Evolutionary conservation across 2,113 vertebrate species (phyloP).

Genomic region (Camelus bactrianus): DNA sequence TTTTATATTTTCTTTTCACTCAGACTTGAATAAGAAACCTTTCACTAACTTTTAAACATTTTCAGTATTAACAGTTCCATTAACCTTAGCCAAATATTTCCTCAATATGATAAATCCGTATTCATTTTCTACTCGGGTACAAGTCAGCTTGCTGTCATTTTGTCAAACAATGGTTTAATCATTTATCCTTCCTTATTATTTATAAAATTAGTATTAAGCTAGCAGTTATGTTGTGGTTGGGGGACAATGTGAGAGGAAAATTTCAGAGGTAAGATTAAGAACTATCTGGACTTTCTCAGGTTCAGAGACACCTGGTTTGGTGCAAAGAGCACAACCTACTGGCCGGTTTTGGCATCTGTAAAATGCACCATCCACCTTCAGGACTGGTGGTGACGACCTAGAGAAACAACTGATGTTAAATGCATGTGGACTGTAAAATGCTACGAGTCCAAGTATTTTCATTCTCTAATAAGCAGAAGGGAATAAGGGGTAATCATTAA

Average conservation of each 20-base stretch:
- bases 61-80: neutral
- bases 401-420: neutral
- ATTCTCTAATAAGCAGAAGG: neutral
- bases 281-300: neutral
- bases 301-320: neutral
- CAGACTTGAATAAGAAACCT: neutral
- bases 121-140: neutral
- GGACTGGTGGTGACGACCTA: neutral
- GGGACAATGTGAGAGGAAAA: neutral
- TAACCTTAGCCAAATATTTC: neutral
- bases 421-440: neutral
- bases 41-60: conserved; percentile 7
- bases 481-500: neutral
- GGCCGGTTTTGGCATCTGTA: neutral
- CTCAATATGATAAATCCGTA: neutral
- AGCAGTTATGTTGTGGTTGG: neutral
- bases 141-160: neutral
- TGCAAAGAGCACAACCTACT: neutral
- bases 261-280: neutral
- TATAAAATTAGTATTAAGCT: neutral
- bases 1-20: neutral
- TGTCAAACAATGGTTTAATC: neutral
- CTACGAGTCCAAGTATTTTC: neutral
- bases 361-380: neutral
- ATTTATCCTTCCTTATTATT: neutral